These are phyloP conservation scores for Mylabris phalerata DNA, from an alignment of 1,140 invertebrate genomes.

Conservation along the genomic window DNA sequence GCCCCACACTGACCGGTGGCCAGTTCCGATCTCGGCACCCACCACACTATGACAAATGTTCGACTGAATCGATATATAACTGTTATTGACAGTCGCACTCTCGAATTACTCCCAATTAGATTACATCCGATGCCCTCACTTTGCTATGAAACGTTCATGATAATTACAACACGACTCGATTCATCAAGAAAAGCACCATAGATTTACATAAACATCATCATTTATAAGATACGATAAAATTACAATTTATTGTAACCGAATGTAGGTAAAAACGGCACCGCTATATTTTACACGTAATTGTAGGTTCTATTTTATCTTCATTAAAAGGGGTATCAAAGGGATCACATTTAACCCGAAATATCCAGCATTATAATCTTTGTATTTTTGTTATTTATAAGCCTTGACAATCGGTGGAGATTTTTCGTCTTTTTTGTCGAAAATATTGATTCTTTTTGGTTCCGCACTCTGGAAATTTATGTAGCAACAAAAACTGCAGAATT, in stretches of 20 bases:
- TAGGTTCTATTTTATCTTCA: too few species aligned
- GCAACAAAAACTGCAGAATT: conserved; percentile 39
- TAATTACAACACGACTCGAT: not conserved
- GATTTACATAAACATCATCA: not conserved
- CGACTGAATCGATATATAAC: conserved; percentile 39
- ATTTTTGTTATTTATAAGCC: not conserved
- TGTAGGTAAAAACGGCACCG: not conserved
- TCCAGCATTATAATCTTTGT: not conserved
- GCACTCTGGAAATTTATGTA: conserved; percentile 43
- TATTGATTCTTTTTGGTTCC: conserved; percentile 15
- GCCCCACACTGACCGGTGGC: conserved; percentile 28
- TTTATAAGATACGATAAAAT: not conserved
- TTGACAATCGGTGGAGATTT: not conserved
- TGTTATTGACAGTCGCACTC: conserved; percentile 37
- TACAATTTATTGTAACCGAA: not conserved
- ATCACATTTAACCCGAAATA: not conserved
- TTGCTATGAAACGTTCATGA: not conserved
- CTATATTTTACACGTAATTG: too few species aligned
- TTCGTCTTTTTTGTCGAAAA: not conserved
- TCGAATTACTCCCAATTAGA: conserved; percentile 25
- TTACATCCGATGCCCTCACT: conserved; percentile 13
- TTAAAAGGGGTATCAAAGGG: too few species aligned
- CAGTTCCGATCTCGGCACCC: conserved; percentile 31
- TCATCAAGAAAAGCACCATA: not conserved
- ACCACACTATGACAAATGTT: conserved; percentile 42